Percentiles rank a stretch among this genome's conserved stretches.
phyloP scores from a whole-genome alignment of 2,797 vertebrate genomes.

The Hirundo rustica region DNA sequence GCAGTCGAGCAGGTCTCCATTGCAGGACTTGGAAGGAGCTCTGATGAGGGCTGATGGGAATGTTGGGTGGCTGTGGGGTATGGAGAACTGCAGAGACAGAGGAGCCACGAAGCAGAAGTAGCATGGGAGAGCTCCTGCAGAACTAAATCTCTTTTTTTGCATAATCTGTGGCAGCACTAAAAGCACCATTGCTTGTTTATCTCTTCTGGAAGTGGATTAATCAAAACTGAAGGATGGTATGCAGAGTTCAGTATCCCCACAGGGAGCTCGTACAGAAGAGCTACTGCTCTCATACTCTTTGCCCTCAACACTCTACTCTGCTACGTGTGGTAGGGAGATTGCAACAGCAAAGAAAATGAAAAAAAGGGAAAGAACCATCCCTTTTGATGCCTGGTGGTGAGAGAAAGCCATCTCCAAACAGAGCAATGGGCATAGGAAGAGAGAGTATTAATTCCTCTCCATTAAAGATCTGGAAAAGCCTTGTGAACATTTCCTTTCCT shows the following conservation, averaged over 20 bases:
- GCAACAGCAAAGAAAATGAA: background rate
- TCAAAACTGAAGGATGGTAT: background rate
- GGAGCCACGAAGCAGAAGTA: background rate
- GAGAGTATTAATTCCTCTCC: conserved; percentile 14
- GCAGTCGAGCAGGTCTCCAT: background rate
- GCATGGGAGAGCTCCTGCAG: background rate
- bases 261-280: background rate
- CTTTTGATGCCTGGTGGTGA: background rate
- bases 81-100: background rate
- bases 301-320: background rate
- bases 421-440: background rate
- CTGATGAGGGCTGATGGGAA: rapidly evolving
- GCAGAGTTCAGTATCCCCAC: background rate
- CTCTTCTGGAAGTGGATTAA: background rate
- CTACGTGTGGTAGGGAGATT: background rate
- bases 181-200: background rate
- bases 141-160: background rate
- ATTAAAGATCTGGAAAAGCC: conserved; percentile 53
- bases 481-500: conserved; percentile 60
- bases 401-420: conserved; percentile 18
- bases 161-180: background rate
- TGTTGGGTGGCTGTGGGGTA: background rate
- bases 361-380: background rate
- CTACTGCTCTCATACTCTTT: background rate
- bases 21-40: background rate